Percentiles rank a stretch among this genome's conserved stretches.
Evolutionary conservation across 2,888 invertebrate species (phyloP).

Genomic region (Latheticus oryzae): DNA sequence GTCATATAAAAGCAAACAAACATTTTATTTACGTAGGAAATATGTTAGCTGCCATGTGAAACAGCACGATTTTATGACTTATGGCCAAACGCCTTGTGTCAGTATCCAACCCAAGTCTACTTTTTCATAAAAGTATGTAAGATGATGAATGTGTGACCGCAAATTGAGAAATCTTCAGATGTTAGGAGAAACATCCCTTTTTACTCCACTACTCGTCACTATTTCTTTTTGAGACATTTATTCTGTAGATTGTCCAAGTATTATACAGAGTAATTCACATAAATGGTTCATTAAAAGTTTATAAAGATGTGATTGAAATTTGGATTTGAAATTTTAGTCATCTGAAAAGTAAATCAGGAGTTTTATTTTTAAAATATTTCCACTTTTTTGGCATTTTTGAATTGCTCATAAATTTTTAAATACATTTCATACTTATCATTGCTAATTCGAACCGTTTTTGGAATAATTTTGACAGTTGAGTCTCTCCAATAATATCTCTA

Average conservation of each 20-base stretch:
- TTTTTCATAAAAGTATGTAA: slow-evolving; percentile 34
- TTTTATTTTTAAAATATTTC: too few species aligned
- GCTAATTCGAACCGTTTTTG: too few species aligned
- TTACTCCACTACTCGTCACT: slow-evolving; percentile 55
- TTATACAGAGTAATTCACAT: too few species aligned
- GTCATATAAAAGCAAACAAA: slow-evolving; percentile 14
- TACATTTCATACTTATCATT: too few species aligned
- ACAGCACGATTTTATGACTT: slow-evolving; percentile 18
- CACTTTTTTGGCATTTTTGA: too few species aligned
- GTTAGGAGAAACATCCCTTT: slow-evolving; percentile 56
- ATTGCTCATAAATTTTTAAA: too few species aligned
- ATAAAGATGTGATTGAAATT: too few species aligned
- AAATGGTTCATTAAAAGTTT: too few species aligned
- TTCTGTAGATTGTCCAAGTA: slow-evolving; percentile 49
- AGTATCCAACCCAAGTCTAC: slow-evolving; percentile 2
- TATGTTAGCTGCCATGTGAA: slow-evolving; percentile 29
- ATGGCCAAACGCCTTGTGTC: slow-evolving; percentile 13
- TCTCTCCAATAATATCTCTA: too few species aligned
- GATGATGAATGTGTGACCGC: slow-evolving; percentile 57
- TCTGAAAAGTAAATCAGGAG: too few species aligned
- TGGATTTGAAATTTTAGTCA: too few species aligned
- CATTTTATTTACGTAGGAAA: slow-evolving; percentile 30
- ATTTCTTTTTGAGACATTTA: slow-evolving; percentile 51
- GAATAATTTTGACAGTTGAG: too few species aligned
- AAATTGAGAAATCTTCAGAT: slow-evolving; percentile 61